phyloP scores from a whole-genome alignment of 2,797 vertebrate genomes.

The Cuniculus paca region DNA sequence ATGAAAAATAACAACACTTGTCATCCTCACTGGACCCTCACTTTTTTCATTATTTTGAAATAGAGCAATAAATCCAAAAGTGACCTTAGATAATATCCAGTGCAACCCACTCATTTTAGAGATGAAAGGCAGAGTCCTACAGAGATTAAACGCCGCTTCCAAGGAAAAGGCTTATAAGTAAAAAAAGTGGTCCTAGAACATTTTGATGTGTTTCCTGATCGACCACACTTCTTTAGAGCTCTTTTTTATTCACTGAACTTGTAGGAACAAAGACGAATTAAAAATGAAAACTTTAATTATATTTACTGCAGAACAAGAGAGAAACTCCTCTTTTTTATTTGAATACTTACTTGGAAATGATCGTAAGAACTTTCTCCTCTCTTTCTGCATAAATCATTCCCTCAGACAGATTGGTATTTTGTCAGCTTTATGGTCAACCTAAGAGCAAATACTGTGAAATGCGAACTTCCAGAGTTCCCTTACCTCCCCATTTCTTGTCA shows the following conservation, averaged over 20 bases:
- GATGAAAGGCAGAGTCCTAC: not conserved
- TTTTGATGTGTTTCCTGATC: not conserved
- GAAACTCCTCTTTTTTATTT: not conserved
- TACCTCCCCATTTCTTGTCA: not conserved
- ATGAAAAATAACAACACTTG: conserved; percentile 56
- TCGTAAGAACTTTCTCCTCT: not conserved
- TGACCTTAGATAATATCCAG: conserved; percentile 24
- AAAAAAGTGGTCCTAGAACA: not conserved
- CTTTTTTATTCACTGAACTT: not conserved
- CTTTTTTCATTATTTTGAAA: conserved; percentile 66
- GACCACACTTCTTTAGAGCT: not conserved
- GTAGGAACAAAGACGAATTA: not conserved
- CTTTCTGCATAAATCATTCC: not conserved
- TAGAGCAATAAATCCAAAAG: conserved; percentile 54
- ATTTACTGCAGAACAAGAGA: not conserved
- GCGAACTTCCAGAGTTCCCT: not conserved
- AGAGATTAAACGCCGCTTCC: not conserved
- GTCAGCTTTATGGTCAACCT: not conserved
- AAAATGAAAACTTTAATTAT: not conserved
- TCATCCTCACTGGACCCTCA: not conserved
- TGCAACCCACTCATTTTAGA: not conserved
- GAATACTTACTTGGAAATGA: not conserved
- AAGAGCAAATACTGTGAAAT: not conserved
- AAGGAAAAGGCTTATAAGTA: not conserved
- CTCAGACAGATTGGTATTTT: not conserved